Percentiles rank a stretch among this genome's conserved stretches.
Conservation (phyloP, 2,797 vertebrate genomes). For the Clamator glandarius region DNA sequence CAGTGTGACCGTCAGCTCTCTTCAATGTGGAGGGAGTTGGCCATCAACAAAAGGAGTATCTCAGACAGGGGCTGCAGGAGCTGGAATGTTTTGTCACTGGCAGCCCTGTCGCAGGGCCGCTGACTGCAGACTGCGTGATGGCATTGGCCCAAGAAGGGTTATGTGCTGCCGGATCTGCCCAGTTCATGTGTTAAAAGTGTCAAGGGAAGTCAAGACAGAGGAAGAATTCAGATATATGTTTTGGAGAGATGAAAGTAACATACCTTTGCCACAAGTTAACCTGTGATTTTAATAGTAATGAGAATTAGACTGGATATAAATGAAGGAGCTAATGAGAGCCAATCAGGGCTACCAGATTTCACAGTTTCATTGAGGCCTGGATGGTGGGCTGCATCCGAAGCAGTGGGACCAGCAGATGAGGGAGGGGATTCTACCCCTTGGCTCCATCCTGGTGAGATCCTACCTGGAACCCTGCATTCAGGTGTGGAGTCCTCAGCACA, state of each 20-base stretch:
- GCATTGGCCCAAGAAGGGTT: accelerated
- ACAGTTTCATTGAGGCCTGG: neutral
- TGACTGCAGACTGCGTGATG: neutral
- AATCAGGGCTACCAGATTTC: neutral
- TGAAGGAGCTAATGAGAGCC: neutral
- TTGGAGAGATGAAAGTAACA: neutral
- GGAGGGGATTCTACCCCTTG: too few relatives aligned
- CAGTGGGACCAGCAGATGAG: too few relatives aligned
- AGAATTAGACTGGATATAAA: neutral
- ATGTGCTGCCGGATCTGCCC: accelerated
- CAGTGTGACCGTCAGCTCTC: neutral
- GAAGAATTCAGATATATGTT: neutral
- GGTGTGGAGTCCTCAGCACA: too few relatives aligned
- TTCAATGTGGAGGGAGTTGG: neutral
- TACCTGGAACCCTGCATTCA: too few relatives aligned
- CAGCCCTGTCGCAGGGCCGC: neutral
- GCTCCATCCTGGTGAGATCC: too few relatives aligned
- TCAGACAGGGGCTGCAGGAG: neutral
- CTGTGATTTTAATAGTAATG: neutral
- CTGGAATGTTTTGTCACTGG: neutral
- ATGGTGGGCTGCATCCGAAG: too few relatives aligned
- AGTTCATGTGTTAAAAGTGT: neutral
- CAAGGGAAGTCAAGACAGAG: neutral
- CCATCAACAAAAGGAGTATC: neutral
- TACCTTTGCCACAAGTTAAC: neutral